Evolutionary conservation across 2,888 invertebrate species (phyloP).

Genomic region (Drosophila mercatorum): DNA sequence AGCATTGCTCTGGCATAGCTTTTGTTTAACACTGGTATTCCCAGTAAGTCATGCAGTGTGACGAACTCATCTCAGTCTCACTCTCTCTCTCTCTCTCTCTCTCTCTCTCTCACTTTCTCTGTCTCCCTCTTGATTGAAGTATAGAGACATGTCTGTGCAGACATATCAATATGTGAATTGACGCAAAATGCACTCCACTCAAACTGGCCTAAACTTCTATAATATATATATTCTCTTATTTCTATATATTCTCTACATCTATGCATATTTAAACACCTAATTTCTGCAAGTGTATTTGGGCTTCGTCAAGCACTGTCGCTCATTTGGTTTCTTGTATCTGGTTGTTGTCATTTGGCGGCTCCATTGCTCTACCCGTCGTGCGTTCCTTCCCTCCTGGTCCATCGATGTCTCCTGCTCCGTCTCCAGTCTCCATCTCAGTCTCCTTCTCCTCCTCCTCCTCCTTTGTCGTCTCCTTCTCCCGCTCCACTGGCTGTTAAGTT

Average conservation of each 20-base stretch:
- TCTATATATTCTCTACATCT: too few species aligned
- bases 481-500: conserved; percentile 72
- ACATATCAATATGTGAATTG: too few species aligned
- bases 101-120: too few species aligned
- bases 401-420: background rate
- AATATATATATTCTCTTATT: too few species aligned
- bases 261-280: background rate
- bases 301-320: background rate
- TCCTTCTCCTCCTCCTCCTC: background rate
- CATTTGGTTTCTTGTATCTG: background rate
- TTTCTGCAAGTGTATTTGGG: conserved; percentile 9
- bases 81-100: too few species aligned
- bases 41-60: background rate
- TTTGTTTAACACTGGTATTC: background rate
- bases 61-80: background rate
- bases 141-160: too few species aligned
- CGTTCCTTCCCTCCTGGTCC: background rate
- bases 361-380: conserved; percentile 5
- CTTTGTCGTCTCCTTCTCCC: background rate
- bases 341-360: conserved; percentile 3
- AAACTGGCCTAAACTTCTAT: too few species aligned
- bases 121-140: too few species aligned
- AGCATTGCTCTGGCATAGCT: conserved; percentile 47
- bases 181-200: too few species aligned
- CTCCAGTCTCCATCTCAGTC: background rate